Percentiles rank a stretch among this genome's conserved stretches.
Conservation (phyloP, 2,797 vertebrate species). For the Girardinus metallicus region DNA sequence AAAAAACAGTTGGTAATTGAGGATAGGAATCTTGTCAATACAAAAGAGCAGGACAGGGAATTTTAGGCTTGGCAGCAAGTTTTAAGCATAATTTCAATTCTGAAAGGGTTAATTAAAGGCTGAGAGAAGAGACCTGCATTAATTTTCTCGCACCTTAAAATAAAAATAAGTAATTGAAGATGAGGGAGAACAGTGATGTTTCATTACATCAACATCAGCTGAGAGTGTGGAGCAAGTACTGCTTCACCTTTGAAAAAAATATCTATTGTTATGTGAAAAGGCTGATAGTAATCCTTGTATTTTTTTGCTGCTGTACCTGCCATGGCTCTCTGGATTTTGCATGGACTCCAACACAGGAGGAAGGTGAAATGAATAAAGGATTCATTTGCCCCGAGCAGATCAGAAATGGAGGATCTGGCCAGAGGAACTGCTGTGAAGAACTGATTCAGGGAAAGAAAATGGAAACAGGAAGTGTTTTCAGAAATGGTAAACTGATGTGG, state of each 20-base stretch:
- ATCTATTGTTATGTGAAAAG: background rate
- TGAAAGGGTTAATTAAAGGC: slow-evolving; percentile 83
- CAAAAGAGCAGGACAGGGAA: slow-evolving; percentile 72
- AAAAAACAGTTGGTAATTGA: slow-evolving; percentile 26
- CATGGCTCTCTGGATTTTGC: background rate
- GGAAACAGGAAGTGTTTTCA: background rate
- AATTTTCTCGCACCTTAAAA: slow-evolving; percentile 76
- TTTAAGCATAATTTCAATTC: slow-evolving; percentile 78
- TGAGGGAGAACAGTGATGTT: slow-evolving; percentile 46
- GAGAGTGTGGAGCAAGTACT: slow-evolving; percentile 48
- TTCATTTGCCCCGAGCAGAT: background rate
- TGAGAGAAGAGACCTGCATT: slow-evolving; percentile 75
- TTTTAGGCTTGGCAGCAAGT: slow-evolving; percentile 79
- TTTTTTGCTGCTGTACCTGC: background rate
- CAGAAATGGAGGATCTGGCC: background rate
- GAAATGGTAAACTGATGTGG: background rate
- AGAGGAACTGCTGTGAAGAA: background rate
- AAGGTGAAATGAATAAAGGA: background rate
- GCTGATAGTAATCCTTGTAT: background rate
- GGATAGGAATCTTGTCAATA: slow-evolving; percentile 60
- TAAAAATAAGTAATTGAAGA: slow-evolving; percentile 62
- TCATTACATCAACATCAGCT: slow-evolving; percentile 59
- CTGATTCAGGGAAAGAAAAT: background rate
- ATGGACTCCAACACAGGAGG: background rate
- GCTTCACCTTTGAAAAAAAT: background rate